Base-by-base conservation (phyloP, 2,113 vertebrate species). In the Ramphastos sulfuratus region DNA sequence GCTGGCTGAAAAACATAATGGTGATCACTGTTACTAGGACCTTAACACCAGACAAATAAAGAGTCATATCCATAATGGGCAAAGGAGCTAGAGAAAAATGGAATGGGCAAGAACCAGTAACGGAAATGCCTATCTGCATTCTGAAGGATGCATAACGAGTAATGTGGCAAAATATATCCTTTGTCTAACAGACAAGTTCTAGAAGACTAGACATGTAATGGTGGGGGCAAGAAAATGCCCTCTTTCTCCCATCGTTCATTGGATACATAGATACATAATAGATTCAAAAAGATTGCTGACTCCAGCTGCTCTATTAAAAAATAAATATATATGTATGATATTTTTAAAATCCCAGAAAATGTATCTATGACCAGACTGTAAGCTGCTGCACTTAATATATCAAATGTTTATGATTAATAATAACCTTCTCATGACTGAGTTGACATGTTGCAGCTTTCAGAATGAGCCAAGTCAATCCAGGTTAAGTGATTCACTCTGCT, bases 401-500 rank as follows among this genome's bases (percentile, higher is more conserved):
- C 27, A 86, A 77, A 75, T 14, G 23, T 65, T 92, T 65, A 86
- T 59, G 46, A 78, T 89, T 85, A 94, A 65, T 61, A 92, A 82
- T 67, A 92, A 55, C 14, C 16, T 77, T 67, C n/a, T 86, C 48
- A 82, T 63, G 63, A 92, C 44, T 81, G 44, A 92, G 39, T 61
- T 87, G 80, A 73, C 4, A 1, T 39, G 42, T 69, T 72, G 46
- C 33, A 78, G 59, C 87, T 87, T 94, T 92, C 74, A 85, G 55
- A 93, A 55, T n/a, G 48, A 86, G 35, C 28, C 39, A 76, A 94
- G 74, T 85, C 92, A 66, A 87, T 91, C 59, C 95, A 97, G 89
- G 94, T 87, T 96, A 96, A 93, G 52, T 82, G 85, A 96, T 92
- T 94, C 85, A 92, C 66, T 74, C 63, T 58, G 54, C 82, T 89